Percentiles rank a stretch among this genome's conserved stretches.
These are phyloP conservation scores for Leptopilina drosophilae DNA, from an alignment of 2,888 invertebrate species.

Conservation along the genomic window DNA sequence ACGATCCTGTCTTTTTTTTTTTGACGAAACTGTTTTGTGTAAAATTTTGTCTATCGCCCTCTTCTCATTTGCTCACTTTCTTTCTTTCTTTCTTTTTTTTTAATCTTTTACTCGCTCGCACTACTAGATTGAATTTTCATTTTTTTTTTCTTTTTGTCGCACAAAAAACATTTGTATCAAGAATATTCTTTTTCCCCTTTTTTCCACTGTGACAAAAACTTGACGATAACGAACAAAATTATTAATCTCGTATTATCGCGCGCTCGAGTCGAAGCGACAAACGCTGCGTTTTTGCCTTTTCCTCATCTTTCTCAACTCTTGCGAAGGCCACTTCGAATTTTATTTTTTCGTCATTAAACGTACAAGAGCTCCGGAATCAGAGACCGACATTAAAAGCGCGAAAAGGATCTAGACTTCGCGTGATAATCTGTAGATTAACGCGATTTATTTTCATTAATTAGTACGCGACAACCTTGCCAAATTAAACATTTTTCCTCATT, in stretches of 20 bases:
- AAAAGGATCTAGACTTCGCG: slow-evolving; percentile 56
- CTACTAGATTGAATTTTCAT: slow-evolving; percentile 53
- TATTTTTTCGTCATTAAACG: slow-evolving; percentile 64
- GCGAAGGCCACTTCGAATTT: slow-evolving; percentile 76
- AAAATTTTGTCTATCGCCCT: slow-evolving; percentile 44
- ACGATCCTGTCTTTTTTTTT: slow-evolving; percentile 52
- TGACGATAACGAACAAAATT: slow-evolving; percentile 60
- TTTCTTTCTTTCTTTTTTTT: neutral
- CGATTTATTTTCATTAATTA: slow-evolving; percentile 18
- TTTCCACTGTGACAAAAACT: slow-evolving; percentile 48
- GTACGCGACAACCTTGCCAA: slow-evolving; percentile 25
- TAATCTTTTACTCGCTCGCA: slow-evolving; percentile 48
- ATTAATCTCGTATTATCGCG: slow-evolving; percentile 67
- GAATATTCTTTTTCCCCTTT: slow-evolving; percentile 69
- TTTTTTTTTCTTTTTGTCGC: slow-evolving; percentile 66
- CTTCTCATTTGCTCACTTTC: slow-evolving; percentile 49
- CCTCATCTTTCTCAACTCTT: slow-evolving; percentile 60
- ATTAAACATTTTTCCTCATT: neutral
- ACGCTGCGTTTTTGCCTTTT: slow-evolving; percentile 47
- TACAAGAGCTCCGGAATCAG: slow-evolving; percentile 65
- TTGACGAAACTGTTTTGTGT: slow-evolving; percentile 53
- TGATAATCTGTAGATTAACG: slow-evolving; percentile 43
- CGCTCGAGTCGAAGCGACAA: slow-evolving; percentile 50
- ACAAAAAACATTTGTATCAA: slow-evolving; percentile 75
- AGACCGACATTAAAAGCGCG: slow-evolving; percentile 54